Conservation (phyloP, 2,888 invertebrate species). For the Steinernema scapterisci region DNA sequence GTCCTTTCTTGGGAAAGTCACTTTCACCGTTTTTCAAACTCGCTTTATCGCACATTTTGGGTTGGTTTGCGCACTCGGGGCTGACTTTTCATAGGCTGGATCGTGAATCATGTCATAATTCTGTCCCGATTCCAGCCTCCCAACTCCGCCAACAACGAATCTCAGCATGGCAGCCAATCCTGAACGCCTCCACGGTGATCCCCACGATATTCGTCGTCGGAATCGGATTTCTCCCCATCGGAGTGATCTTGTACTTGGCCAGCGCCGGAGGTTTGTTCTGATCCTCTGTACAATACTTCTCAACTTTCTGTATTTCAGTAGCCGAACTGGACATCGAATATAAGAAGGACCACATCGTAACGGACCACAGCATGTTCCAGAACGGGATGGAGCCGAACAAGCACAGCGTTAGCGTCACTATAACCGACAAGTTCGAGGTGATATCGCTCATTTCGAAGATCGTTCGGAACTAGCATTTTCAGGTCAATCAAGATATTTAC, state of each 20-base stretch:
- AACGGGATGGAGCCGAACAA: neutral
- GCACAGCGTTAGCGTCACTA: constrained; percentile 40
- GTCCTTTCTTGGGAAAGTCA: too few relatives aligned
- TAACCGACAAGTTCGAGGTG: constrained; percentile 47
- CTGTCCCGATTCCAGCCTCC: constrained; percentile 57
- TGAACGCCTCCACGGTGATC: constrained; percentile 94
- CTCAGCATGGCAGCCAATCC: constrained; percentile 97
- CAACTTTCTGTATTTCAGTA: neutral
- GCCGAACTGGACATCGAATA: neutral
- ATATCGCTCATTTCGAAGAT: neutral
- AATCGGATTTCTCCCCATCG: constrained; percentile 94
- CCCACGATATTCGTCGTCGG: constrained; percentile 97
- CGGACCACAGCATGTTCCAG: neutral
- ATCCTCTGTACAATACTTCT: neutral
- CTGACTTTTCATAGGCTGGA: too few relatives aligned
- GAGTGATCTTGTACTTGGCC: constrained; percentile 87
- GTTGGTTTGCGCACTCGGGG: too few relatives aligned
- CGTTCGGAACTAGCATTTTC: neutral
- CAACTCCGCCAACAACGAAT: constrained; percentile 88
- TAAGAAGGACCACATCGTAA: neutral
- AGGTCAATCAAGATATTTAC: constrained; percentile 76
- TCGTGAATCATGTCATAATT: too few relatives aligned
- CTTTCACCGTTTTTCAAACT: too few relatives aligned
- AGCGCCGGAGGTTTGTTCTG: constrained; percentile 46
- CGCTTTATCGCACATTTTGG: too few relatives aligned